phyloP scores from a whole-genome alignment of 2,113 vertebrate genomes.

The Solea solea region DNA sequence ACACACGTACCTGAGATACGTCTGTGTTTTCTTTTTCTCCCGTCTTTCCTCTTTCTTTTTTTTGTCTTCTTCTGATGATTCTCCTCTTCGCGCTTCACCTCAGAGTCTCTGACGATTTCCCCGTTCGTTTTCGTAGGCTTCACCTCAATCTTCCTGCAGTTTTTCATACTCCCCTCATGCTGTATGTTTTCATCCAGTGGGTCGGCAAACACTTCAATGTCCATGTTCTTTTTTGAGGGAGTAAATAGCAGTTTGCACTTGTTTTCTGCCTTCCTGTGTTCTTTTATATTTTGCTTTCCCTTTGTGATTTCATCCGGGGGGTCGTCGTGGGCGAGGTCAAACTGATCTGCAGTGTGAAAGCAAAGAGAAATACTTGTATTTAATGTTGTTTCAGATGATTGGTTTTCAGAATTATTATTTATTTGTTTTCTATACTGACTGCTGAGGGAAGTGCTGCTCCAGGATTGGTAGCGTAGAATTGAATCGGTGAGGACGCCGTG shows the following conservation, averaged over 20 bases:
- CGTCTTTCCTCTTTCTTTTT: constrained; percentile 69
- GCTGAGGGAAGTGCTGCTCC: constrained; percentile 76
- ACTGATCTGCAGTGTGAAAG: constrained; percentile 60
- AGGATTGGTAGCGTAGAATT: constrained; percentile 76
- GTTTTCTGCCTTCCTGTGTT: too few species aligned
- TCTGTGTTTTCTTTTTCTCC: constrained; percentile 71
- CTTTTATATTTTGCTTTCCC: too few species aligned
- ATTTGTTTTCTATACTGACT: constrained; percentile 52
- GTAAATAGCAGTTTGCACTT: too few species aligned
- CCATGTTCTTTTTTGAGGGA: too few species aligned
- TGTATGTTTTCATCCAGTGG: constrained; percentile 79
- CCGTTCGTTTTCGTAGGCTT: constrained; percentile 49
- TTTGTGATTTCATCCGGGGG: too few species aligned
- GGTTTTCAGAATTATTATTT: too few species aligned
- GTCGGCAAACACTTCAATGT: neutral
- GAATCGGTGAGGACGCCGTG: constrained; percentile 71
- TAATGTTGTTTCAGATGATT: too few species aligned
- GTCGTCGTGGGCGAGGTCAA: constrained; percentile 79
- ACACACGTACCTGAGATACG: constrained; percentile 38
- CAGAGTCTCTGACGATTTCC: constrained; percentile 53
- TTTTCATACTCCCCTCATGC: constrained; percentile 56
- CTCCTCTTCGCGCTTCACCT: constrained; percentile 24
- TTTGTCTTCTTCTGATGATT: constrained; percentile 43
- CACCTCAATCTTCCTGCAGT: constrained; percentile 32
- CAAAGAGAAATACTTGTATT: neutral